Base-by-base conservation (phyloP, 2,797 vertebrate species). In the Chiropotes sagulatus region DNA sequence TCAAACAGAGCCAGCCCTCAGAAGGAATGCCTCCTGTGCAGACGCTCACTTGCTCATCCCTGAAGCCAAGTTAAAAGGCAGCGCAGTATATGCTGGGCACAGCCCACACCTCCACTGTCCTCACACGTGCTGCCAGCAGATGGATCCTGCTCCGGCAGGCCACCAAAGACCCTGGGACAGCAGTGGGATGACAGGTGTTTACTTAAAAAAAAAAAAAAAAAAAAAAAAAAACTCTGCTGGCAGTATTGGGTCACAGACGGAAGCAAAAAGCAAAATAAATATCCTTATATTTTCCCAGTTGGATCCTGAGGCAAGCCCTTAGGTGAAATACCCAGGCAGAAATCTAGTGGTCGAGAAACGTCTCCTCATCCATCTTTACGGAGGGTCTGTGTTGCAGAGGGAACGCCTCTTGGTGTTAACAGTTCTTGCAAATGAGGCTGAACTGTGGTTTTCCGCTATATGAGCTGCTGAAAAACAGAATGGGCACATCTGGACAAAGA, bases 391-490 rank as follows among this genome's bases (percentile, higher is more conserved):
- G 0, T 1, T 15, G 46, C 72, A 26, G 36, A 0, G 7, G 33
- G 44, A 12, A 2, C 0, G 2, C 19, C 41, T 36, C 33, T 1
- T 1, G 26, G 54, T 1, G 0, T 1, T 5, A 39, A 7, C 0
- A 3, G 72, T 9, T 22, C 70, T 44, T 36, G 54, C 33, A 7
- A 2, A 19, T 2, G 26, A 2, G 28, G 5, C 10, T 4, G n/a
- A 8, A 22, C 57, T 0, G 20, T 7, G 61, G 36, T 19, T n/a
- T 54, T 57, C 72, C 26, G 90, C 12, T 72, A 6, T 1, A 9
- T 7, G 13, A 52, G 61, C 54, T 24, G 7, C 46, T 4, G 36
- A 79, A 30, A 72, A 67, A 7, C 13, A 4, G 14, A 7, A 17
- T 0, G 12, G 24, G 13, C 28, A 3, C 70, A 2, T 3, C 24